Evolutionary conservation across 2,888 invertebrate genomes (phyloP), one percentile per base, ranked within the genome.

Genomic region (Ennomos erosarius): DNA sequence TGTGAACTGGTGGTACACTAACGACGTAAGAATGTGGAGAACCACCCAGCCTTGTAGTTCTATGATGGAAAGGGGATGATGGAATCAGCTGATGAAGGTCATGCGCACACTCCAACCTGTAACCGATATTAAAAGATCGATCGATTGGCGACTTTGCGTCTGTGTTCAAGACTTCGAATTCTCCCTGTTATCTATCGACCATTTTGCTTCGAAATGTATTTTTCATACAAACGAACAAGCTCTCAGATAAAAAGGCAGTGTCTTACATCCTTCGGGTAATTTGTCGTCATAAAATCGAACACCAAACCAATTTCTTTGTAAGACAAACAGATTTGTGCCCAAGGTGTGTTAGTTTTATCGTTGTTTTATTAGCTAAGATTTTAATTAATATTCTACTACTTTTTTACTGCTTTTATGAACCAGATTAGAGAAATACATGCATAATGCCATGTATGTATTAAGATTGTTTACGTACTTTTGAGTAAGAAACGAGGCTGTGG

Each of bases 251-350:
- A 34, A 42, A 36, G 47, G n/a, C 13, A 46, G 13, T 9, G 35
- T 11, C n/a, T 56, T 50, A 45, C 44, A 26, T 57, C 10, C 35
- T 36, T 43, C 36, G 26, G 47, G 13, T 34, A 9, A 48, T 58
- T 58, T 58, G 53, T 53, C 26, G 39, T 38, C n/a, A 11, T 39
- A 39, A 58, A 58, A 52, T 52, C 53, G 46, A 42, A 36, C 8
- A 10, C 42, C 42, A 33, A 13, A 40, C 50, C 40, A 16, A 57
- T 47, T 36, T 10, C 9, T 42, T 10, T 34, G 26, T 10, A 45
- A 34, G 8, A 53, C 33, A 56, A 46, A 13, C 39, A 26, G 35
- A 54, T 26, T 35, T 35, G 9, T 1, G n/a, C 9, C 9, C 54
- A 54, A 38, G 11, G 26, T 26, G 26, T 26, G 34, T 43, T 36